These are phyloP conservation scores for Grantiella picta DNA, from an alignment of 2,113 vertebrate species.

Conservation along the genomic window DNA sequence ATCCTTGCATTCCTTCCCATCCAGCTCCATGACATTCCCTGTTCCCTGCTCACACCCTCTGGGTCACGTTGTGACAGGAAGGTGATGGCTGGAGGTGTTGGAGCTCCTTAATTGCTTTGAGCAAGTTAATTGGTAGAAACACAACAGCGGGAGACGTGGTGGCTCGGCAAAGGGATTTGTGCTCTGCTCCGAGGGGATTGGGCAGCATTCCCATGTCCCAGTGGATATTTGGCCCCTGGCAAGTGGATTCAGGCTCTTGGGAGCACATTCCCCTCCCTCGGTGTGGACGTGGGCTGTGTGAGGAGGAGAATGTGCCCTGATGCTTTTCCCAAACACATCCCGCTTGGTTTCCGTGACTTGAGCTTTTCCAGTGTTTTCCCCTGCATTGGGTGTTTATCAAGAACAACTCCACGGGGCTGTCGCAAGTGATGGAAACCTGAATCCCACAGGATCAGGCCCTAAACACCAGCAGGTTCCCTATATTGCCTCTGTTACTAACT, in stretches of 20 bases:
- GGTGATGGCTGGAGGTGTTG: background rate
- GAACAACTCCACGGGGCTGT: accelerated
- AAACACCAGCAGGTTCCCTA: background rate
- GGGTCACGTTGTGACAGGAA: accelerated
- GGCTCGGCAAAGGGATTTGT: accelerated
- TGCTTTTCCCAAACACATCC: accelerated
- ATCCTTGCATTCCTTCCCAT: background rate
- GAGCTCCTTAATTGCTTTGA: background rate
- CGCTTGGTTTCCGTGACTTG: accelerated
- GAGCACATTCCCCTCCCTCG: accelerated
- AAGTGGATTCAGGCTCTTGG: accelerated
- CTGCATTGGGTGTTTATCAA: background rate
- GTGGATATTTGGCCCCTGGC: accelerated
- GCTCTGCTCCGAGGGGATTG: accelerated
- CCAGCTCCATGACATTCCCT: background rate
- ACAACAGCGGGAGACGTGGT: accelerated
- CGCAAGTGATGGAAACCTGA: background rate
- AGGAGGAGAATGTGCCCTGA: background rate
- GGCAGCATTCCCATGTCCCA: accelerated
- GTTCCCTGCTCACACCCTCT: background rate
- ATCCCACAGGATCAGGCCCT: background rate
- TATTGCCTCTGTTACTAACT: background rate
- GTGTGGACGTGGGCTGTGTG: accelerated
- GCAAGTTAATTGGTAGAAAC: background rate
- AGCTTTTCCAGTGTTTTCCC: background rate